These are phyloP conservation scores for Camptogramma bilineatum DNA, from an alignment of 2,888 invertebrate species.

Conservation along the genomic window DNA sequence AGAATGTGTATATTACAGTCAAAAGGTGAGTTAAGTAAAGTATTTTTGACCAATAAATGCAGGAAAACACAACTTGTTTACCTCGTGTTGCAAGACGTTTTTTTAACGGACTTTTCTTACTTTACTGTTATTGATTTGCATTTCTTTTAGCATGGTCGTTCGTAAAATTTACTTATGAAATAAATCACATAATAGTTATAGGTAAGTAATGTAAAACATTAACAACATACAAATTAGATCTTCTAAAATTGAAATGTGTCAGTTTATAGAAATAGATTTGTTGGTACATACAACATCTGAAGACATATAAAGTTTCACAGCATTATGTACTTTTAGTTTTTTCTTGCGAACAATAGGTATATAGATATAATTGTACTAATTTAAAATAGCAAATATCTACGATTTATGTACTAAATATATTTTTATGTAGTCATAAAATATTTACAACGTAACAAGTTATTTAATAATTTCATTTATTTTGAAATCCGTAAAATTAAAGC, in stretches of 20 bases:
- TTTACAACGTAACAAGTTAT: conserved; percentile 58
- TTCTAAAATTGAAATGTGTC: conserved; percentile 6
- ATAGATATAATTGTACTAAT: conserved; percentile 30
- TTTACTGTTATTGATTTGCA: background rate
- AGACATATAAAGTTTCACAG: conserved; percentile 35
- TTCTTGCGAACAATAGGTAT: conserved; percentile 38
- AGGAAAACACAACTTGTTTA: too few relatives aligned
- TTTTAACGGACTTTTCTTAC: background rate
- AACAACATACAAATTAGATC: background rate
- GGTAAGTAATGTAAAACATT: conserved; percentile 16
- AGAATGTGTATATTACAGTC: too few relatives aligned
- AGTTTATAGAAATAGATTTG: conserved; percentile 4
- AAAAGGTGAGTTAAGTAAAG: too few relatives aligned
- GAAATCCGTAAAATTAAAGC: conserved; percentile 42
- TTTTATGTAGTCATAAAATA: conserved; percentile 49
- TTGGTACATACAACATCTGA: conserved; percentile 20
- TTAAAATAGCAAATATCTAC: conserved; percentile 46
- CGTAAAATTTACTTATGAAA: conserved; percentile 3
- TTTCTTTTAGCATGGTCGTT: background rate
- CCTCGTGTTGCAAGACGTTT: too few relatives aligned
- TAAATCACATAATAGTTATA: conserved; percentile 4
- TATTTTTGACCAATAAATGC: too few relatives aligned
- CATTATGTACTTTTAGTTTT: conserved; percentile 20
- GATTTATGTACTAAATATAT: conserved; percentile 6
- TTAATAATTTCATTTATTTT: conserved; percentile 46